Evolutionary conservation across 2,797 vertebrate genomes (phyloP).

Genomic region (Danio tinwini): DNA sequence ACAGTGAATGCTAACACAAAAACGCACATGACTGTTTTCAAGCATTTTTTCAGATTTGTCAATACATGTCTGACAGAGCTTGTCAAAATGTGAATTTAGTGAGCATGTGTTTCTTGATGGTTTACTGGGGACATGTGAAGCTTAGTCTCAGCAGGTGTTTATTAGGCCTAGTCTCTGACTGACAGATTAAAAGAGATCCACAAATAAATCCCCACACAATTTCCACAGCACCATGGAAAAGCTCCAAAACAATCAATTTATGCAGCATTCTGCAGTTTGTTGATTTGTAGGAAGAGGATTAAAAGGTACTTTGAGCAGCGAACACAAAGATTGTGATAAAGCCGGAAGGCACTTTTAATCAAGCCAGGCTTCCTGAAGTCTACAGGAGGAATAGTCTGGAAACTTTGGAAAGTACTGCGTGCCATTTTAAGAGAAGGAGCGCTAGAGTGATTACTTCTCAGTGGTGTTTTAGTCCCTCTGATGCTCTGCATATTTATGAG

Average conservation of each 20-base stretch:
- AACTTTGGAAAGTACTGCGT: constrained; percentile 56
- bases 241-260: constrained; percentile 61
- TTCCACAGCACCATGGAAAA: constrained; percentile 50
- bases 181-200: constrained; percentile 61
- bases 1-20: constrained; percentile 12
- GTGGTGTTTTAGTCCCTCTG: constrained; percentile 42
- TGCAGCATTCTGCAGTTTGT: constrained; percentile 60
- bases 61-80: neutral
- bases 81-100: neutral
- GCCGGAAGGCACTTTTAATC: constrained; percentile 58
- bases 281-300: constrained; percentile 57
- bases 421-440: constrained; percentile 43
- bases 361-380: constrained; percentile 40
- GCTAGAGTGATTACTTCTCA: constrained; percentile 46
- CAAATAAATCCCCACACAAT: constrained; percentile 62
- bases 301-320: constrained; percentile 48
- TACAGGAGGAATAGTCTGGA: constrained; percentile 49
- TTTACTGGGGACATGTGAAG: constrained; percentile 20
- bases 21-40: neutral
- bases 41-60: neutral
- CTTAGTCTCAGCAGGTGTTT: constrained; percentile 59
- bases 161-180: constrained; percentile 52
- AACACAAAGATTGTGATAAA: constrained; percentile 45
- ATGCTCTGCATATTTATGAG: constrained; percentile 68
- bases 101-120: constrained; percentile 6